Base-by-base conservation (phyloP, 2,113 vertebrate genomes). In the Trichomycterus rosablanca region DNA sequence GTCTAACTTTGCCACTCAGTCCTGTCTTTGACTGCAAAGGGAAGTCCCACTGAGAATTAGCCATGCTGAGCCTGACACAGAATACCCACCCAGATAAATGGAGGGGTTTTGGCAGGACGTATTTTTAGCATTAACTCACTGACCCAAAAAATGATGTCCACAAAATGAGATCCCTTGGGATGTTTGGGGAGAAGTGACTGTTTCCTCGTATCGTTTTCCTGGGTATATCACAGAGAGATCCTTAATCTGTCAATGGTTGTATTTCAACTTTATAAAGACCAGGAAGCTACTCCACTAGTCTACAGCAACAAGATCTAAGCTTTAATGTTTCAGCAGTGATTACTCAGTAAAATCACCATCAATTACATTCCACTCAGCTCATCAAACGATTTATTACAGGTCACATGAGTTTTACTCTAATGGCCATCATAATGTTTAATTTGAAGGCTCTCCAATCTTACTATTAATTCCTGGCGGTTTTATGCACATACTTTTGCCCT, bases 41-140 rank as follows among this genome's bases (percentile, higher is more conserved):
- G 74, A 63, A 74, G 73, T 83, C 82, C 80, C 76, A 34, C 57
- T 69, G 83, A 84, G 80, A 82, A 71, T 81, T 71, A 79, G 63
- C 71, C 78, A 76, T 59, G 72, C 75, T 74, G 81, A 70, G 80
- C 52, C 48, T 83, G 77, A 85, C 81, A 86, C 72, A 55, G 73
- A 81, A 81, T 72, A 84, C 73, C 70, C 81, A 80, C 75, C 72
- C 74, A 77, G 81, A 84, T 86, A 86, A 83, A 81, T 83, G 71
- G 64, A 66, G 26, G 66, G 71, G 58, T 74, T 80, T 69, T 85
- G 80, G 77, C 79, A 83, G 80, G 78, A 80, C 81, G 63, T 85
- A 76, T 76, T 84, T 88, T 84, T 79, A 70, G 78, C 76, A 86
- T 87, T 84, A 83, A 84, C 81, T 85, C 81, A 15, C 70, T 86